These are phyloP conservation scores for Megastigmus dorsalis DNA, from an alignment of 2,888 invertebrate species.

Conservation along the genomic window DNA sequence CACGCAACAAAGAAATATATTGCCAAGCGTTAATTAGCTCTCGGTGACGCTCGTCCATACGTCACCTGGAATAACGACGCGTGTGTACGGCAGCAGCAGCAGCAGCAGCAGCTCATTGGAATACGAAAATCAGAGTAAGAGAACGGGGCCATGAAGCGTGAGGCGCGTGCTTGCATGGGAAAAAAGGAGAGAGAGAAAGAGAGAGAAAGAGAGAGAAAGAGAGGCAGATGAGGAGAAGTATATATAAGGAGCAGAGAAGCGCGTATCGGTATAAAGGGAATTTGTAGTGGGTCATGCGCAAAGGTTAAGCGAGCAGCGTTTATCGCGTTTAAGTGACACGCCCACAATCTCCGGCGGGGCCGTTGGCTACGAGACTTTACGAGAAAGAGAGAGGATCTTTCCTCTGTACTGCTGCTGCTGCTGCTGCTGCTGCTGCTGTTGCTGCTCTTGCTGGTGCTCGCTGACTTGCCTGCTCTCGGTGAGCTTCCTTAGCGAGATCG, in stretches of 20 bases:
- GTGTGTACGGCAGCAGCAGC: neutral
- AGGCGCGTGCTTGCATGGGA: no score
- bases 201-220: no score
- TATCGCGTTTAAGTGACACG: slow-evolving; percentile 55
- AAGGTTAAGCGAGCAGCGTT: slow-evolving; percentile 52
- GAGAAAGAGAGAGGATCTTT: slow-evolving; percentile 15
- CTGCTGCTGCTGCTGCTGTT: no score
- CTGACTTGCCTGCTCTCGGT: no score
- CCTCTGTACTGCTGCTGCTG: no score
- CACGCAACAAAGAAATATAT: neutral
- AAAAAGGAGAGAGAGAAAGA: no score
- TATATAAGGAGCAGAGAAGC: no score
- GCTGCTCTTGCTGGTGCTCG: no score
- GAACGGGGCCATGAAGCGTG: no score
- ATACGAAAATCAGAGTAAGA: slow-evolving; percentile 5
- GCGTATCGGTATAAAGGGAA: slow-evolving; percentile 23
- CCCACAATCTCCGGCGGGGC: slow-evolving; percentile 47
- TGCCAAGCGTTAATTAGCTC: neutral
- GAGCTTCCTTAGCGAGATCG: slow-evolving; percentile 47
- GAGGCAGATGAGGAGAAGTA: no score
- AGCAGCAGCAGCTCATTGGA: neutral
- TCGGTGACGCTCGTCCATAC: neutral
- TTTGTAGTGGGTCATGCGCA: slow-evolving; percentile 48
- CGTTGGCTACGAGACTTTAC: slow-evolving; percentile 47
- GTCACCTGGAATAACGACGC: no score